Percentiles rank a stretch among this genome's conserved stretches.
phyloP scores from a whole-genome alignment of 2,888 invertebrate species.

The Drosophila paracracens region DNA sequence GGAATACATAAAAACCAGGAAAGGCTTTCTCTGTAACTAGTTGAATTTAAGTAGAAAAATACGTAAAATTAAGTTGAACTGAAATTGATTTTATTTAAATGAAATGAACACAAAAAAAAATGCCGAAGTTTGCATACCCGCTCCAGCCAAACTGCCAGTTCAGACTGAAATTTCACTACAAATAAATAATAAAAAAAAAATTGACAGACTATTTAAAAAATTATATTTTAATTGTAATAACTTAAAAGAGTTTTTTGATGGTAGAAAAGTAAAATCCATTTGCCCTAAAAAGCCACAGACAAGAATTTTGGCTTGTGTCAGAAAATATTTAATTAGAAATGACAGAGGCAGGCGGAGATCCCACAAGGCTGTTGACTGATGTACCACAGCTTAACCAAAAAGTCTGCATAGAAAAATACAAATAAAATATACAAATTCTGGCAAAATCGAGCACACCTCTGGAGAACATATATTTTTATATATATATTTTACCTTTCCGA shows the following conservation, averaged over 20 bases:
- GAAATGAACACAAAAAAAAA: background rate
- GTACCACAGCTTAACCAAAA: conserved; percentile 33
- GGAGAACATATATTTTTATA: conserved; percentile 1
- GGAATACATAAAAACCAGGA: background rate
- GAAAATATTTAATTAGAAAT: conserved; percentile 42
- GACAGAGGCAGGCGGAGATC: conserved; percentile 43
- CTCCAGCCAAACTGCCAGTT: background rate
- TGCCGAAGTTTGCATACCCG: background rate
- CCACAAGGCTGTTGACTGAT: conserved; percentile 34
- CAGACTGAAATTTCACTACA: background rate
- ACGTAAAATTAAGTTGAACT: background rate
- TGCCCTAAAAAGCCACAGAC: background rate
- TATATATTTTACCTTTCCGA: conserved; percentile 9
- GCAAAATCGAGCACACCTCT: conserved; percentile 7
- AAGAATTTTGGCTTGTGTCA: background rate
- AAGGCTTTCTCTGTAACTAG: background rate
- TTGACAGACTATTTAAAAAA: background rate
- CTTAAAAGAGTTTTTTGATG: background rate
- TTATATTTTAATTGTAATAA: background rate
- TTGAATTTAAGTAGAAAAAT: background rate
- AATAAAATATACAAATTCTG: background rate
- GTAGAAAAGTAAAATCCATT: background rate
- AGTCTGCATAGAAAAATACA: conserved; percentile 3
- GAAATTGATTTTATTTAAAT: background rate
- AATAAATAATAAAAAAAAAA: background rate